A percentile compares a stretch with the other conserved stretches of the same genome.
These are phyloP conservation scores for Macquaria ambigua DNA, from an alignment of 2,113 vertebrate species.

Conservation along the genomic window DNA sequence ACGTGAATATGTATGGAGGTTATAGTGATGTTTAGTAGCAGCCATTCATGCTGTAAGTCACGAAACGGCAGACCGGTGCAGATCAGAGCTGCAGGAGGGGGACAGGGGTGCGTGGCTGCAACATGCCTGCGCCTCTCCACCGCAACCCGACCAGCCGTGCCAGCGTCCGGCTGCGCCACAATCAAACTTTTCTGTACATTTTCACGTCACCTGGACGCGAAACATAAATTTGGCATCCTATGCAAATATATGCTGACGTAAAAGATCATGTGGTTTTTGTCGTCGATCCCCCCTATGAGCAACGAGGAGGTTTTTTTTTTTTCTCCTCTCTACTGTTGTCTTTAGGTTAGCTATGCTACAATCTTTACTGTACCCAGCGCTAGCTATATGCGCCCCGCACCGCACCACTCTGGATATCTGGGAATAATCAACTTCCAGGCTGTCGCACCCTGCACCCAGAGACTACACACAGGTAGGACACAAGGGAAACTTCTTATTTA, in stretches of 20 bases:
- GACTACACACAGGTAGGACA: constrained; percentile 70
- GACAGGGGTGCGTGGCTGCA: constrained; percentile 29
- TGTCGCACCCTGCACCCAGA: constrained; percentile 39
- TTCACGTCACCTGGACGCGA: constrained; percentile 82
- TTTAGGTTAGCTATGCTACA: constrained; percentile 83
- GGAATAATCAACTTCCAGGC: constrained; percentile 66
- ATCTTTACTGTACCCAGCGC: constrained; percentile 79
- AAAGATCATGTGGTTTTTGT: constrained; percentile 95
- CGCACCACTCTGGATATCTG: constrained; percentile 68
- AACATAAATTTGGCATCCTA: constrained; percentile 90
- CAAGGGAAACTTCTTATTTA: constrained; percentile 57
- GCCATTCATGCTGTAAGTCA: constrained; percentile 21
- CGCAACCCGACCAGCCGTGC: constrained; percentile 29
- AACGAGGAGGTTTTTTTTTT: constrained; percentile 80
- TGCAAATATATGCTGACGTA: constrained; percentile 96
- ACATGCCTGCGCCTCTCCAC: constrained; percentile 36
- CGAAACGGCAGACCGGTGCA: constrained; percentile 19
- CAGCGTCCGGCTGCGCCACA: constrained; percentile 10
- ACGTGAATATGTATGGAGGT: background rate
- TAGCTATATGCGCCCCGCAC: constrained; percentile 72
- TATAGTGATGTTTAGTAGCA: background rate
- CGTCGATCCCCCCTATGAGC: constrained; percentile 93
- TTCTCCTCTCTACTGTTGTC: constrained; percentile 74
- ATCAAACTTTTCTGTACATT: constrained; percentile 73
- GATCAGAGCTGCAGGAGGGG: constrained; percentile 34